A percentile compares a stretch with the other conserved stretches of the same genome.
Evolutionary conservation across 2,113 vertebrate species (phyloP).

Genomic region (Cyanocitta stelleri): DNA sequence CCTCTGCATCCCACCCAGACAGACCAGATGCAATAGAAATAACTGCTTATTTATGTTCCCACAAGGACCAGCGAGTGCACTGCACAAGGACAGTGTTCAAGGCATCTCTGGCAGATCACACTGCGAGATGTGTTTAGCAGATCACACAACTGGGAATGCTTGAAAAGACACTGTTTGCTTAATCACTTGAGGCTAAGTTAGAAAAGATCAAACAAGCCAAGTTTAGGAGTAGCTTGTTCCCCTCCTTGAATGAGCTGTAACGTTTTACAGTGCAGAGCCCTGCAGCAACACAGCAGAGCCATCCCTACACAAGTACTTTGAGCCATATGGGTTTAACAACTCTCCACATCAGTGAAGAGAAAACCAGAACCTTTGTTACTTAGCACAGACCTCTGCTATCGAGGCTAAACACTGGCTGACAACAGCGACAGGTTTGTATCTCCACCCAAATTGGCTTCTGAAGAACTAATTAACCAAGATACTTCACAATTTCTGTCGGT

Average conservation of each 20-base stretch:
- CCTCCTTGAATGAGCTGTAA: constrained; percentile 17
- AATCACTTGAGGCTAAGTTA: background rate
- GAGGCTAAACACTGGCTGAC: background rate
- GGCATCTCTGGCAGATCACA: background rate
- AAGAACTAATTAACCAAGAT: background rate
- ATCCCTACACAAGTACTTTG: background rate
- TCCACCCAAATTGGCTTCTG: background rate
- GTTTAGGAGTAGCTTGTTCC: background rate
- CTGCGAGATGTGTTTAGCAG: background rate
- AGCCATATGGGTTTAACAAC: background rate
- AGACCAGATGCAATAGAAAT: background rate
- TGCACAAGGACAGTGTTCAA: background rate
- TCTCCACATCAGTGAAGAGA: background rate
- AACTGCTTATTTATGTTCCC: constrained; percentile 1
- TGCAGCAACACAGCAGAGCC: background rate
- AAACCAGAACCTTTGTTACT: constrained; percentile 11
- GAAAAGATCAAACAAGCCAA: constrained; percentile 37
- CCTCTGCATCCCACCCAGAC: constrained; percentile 6
- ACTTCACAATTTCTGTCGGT: background rate
- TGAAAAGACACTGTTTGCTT: constrained; percentile 8
- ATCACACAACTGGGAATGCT: background rate
- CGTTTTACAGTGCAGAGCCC: constrained; percentile 19
- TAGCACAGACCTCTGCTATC: background rate
- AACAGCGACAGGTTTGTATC: background rate
- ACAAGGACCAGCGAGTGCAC: background rate